Evolutionary conservation across 2,113 vertebrate genomes (phyloP).

Genomic region (Peromyscus maniculatus): DNA sequence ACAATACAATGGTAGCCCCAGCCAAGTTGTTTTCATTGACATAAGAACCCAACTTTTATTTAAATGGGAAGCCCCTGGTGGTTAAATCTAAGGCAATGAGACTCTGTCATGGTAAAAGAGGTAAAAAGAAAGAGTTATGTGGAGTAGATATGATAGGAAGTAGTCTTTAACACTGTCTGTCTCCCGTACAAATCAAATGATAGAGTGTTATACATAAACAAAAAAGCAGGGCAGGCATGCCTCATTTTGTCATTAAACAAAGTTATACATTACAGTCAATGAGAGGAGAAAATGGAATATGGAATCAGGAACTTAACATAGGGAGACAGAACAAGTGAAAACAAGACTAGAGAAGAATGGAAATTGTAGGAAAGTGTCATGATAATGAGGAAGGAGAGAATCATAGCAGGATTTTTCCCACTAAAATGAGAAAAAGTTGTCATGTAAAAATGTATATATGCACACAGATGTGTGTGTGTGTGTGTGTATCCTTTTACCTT

Average conservation of each 20-base stretch:
- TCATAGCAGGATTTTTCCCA: background rate
- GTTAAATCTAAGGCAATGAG: background rate
- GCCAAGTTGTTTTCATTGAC: background rate
- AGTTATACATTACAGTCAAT: background rate
- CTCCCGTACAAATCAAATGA: rapidly evolving
- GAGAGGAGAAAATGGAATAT: background rate
- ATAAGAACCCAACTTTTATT: background rate
- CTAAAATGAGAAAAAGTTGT: background rate
- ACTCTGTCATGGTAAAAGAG: background rate
- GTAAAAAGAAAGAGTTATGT: no score
- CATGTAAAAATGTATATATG: background rate
- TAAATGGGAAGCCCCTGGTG: background rate
- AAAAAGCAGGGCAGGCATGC: background rate
- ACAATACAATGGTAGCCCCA: background rate
- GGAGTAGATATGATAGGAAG: background rate
- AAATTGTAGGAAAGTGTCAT: background rate
- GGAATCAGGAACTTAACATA: rapidly evolving
- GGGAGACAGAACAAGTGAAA: background rate
- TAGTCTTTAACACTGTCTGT: background rate
- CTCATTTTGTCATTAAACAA: background rate
- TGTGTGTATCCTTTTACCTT: background rate
- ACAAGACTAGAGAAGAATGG: background rate
- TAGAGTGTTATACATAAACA: background rate
- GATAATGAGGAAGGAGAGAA: background rate
- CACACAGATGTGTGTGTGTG: no score